Base-by-base conservation (phyloP, 2,888 invertebrate species). In the Iphiclides podalirius region DNA sequence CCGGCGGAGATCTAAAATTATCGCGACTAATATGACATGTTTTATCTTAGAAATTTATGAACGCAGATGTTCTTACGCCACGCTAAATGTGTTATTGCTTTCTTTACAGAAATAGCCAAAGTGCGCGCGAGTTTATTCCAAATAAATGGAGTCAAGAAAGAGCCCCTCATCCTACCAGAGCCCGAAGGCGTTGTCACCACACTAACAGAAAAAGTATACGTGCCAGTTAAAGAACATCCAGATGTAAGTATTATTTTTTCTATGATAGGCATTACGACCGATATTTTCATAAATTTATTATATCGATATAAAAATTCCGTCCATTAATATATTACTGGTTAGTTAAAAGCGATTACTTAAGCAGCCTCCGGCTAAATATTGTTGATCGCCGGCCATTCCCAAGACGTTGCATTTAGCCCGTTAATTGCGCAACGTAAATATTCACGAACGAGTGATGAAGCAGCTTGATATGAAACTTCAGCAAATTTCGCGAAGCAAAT, bases 211-310 rank as follows among this genome's bases (percentile, higher is more conserved):
- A 99, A 99, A 93, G 97, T 99, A 75, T 99, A 98, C 90, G 99
- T 99, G 80, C 99, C 99, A 80, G 98, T 98, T 72, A 98, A 98
- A 93, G 98, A 99, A 89, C 97, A 98, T 90, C 99, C 99, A 92
- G 99, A 99, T 90, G 98, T 99, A 91, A 97, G 98, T 96, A 47
- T 53, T 52, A 42, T n/a, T n/a, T n/a, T n/a, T n/a, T n/a, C n/a
- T n/a, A n/a, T n/a, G n/a, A n/a, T n/a, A n/a, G n/a, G n/a, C n/a
- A n/a, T n/a, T n/a, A n/a, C n/a, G n/a, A n/a, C n/a, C n/a, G n/a
- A n/a, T n/a, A n/a, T n/a, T n/a, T n/a, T n/a, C n/a, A n/a, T n/a
- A n/a, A n/a, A n/a, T n/a, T n/a, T n/a, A n/a, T n/a, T n/a, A n/a
- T n/a, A n/a, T n/a, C n/a, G n/a, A n/a, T n/a, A n/a, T n/a, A n/a